Percentiles rank a stretch among this genome's conserved stretches.
phyloP scores from a whole-genome alignment of 2,113 vertebrate species.

The Jaculus jaculus region DNA sequence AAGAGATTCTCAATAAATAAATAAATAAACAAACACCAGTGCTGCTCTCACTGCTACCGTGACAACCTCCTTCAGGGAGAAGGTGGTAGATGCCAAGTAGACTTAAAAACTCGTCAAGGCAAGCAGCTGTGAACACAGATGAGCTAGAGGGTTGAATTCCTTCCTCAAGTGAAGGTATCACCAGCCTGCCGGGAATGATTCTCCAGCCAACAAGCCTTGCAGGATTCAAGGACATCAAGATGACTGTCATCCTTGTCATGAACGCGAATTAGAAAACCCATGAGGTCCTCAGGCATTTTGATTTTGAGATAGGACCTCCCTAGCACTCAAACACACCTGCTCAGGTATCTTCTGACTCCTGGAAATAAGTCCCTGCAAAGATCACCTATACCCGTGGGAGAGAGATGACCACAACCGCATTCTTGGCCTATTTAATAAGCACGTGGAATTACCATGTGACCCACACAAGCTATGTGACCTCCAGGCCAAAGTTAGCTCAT shows the following conservation, averaged over 20 bases:
- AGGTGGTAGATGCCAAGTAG: too few relatives aligned
- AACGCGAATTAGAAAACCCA: background rate
- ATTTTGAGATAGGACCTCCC: background rate
- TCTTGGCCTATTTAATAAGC: background rate
- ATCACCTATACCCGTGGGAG: background rate
- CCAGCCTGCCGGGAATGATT: background rate
- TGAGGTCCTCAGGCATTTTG: background rate
- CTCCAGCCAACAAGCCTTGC: background rate
- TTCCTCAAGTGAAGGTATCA: background rate
- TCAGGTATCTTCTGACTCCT: background rate
- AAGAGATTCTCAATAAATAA: too few relatives aligned
- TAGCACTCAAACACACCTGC: background rate
- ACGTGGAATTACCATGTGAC: background rate
- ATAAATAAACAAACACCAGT: too few relatives aligned
- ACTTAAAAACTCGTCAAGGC: too few relatives aligned
- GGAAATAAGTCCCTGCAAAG: background rate
- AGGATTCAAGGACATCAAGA: background rate
- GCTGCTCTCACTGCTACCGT: too few relatives aligned
- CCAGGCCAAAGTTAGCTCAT: background rate
- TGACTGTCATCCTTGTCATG: background rate
- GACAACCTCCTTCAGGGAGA: too few relatives aligned
- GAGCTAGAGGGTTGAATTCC: background rate
- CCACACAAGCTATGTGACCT: background rate
- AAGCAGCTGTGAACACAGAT: background rate
- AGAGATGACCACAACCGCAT: background rate